A percentile compares a stretch with the other conserved stretches of the same genome.
These are phyloP conservation scores for Apeira syringaria DNA, from an alignment of 2,888 invertebrate genomes.

Conservation along the genomic window DNA sequence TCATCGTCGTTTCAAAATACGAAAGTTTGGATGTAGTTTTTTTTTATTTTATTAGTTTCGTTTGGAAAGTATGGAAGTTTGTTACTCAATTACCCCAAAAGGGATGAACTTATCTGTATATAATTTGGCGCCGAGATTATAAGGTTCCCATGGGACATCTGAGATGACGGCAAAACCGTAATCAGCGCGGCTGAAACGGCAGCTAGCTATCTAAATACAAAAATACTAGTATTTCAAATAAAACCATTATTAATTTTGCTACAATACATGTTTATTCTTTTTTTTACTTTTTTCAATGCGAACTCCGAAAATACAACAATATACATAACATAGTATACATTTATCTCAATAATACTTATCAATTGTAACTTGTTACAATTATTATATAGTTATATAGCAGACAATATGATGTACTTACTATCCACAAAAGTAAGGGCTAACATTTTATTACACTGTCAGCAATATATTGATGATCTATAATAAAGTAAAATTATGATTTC, in stretches of 20 bases:
- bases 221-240: not conserved
- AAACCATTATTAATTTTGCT: constrained; percentile 28
- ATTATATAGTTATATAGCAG: not conserved
- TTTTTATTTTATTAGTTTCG: too few species aligned
- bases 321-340: constrained; percentile 31
- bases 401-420: not conserved
- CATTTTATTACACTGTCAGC: not conserved
- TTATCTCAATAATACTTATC: constrained; percentile 15
- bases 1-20: too few species aligned
- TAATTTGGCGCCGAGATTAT: too few species aligned
- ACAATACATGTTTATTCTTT: constrained; percentile 36
- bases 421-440: constrained; percentile 3
- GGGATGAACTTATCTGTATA: too few species aligned
- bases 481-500: too few species aligned
- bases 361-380: not conserved
- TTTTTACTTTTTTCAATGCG: constrained; percentile 51
- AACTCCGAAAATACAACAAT: constrained; percentile 45
- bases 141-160: too few species aligned
- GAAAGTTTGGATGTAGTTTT: too few species aligned
- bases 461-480: not conserved
- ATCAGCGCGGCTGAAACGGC: too few species aligned
- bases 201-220: too few species aligned
- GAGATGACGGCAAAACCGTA: too few species aligned
- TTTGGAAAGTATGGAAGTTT: too few species aligned
- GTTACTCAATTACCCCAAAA: too few species aligned